Percentiles rank a stretch among this genome's conserved stretches.
Conservation (phyloP, 2,113 vertebrate genomes). For the Tiliqua scincoides region DNA sequence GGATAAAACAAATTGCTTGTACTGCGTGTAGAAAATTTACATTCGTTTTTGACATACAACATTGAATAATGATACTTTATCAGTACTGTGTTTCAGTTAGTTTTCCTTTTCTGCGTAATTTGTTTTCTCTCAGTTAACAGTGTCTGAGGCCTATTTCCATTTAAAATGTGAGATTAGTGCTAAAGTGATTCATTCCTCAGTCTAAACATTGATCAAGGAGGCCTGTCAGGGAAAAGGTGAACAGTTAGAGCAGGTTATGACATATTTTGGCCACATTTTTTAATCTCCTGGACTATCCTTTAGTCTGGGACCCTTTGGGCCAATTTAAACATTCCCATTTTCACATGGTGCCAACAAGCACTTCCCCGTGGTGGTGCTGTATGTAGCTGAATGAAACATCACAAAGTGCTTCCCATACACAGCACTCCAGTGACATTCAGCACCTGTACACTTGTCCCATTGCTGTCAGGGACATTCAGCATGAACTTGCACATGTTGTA, state of each 20-base stretch:
- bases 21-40: neutral
- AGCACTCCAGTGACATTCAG: neutral
- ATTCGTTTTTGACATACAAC: constrained; percentile 9
- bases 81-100: neutral
- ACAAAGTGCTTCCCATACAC: neutral
- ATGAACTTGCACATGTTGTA: neutral
- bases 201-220: neutral
- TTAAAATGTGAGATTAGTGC: neutral
- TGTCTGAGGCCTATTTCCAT: neutral
- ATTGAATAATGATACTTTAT: constrained; percentile 11
- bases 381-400: neutral
- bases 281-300: neutral
- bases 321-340: neutral
- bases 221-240: neutral
- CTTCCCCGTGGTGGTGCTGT: neutral
- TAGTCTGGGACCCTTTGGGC: neutral
- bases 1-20: neutral
- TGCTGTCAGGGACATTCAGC: neutral
- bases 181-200: neutral
- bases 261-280: neutral
- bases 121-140: neutral
- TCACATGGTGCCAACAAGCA: neutral
- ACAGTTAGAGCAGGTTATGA: neutral
- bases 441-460: neutral
- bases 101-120: neutral